Conservation (phyloP, 2,888 invertebrate species). For the Diadegma fenestrale region DNA sequence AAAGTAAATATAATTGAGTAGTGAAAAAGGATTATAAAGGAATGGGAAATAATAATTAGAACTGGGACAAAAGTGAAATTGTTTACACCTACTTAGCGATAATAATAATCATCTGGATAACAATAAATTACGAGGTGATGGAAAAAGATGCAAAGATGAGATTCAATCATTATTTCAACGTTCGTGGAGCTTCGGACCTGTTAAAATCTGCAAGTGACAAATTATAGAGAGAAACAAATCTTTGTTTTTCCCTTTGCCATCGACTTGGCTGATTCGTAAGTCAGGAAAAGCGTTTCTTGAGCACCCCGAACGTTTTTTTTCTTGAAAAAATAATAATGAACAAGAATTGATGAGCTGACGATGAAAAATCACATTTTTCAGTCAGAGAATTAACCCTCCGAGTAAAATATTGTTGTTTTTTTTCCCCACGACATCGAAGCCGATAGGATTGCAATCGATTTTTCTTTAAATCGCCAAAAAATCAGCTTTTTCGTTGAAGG, state of each 20-base stretch:
- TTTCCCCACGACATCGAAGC: not conserved
- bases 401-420: not conserved
- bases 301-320: not conserved
- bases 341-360: conserved; percentile 16
- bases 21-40: not conserved
- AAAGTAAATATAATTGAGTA: conserved; percentile 11
- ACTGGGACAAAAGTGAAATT: conserved; percentile 18
- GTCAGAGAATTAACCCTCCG: conserved; percentile 5
- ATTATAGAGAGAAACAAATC: not conserved
- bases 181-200: not conserved
- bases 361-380: conserved; percentile 8
- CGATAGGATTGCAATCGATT: not conserved
- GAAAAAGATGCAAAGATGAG: conserved; percentile 17
- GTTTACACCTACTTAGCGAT: conserved; percentile 54
- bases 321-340: not conserved
- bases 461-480: not conserved
- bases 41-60: not conserved
- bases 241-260: not conserved
- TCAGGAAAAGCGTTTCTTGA: not conserved
- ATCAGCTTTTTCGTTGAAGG: not conserved
- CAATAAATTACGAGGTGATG: conserved; percentile 62
- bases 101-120: conserved; percentile 62
- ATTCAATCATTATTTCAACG: not conserved
- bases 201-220: not conserved
- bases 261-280: not conserved